Evolutionary conservation across 1,140 invertebrate species (phyloP).

Genomic region (Stegodyphus mimosarum): DNA sequence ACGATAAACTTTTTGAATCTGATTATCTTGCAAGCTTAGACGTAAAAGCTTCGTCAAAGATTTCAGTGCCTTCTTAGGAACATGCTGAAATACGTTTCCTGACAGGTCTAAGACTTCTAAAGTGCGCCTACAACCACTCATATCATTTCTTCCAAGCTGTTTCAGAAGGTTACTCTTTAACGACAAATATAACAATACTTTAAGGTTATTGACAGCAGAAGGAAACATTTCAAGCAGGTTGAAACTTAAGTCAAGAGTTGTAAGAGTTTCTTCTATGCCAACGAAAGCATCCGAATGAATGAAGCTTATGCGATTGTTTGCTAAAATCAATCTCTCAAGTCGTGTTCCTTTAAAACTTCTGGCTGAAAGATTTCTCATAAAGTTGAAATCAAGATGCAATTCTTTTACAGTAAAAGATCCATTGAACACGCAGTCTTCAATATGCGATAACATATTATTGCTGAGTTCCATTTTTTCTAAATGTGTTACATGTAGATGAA

Average conservation of each 20-base stretch:
- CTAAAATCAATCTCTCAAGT: slow-evolving; percentile 80
- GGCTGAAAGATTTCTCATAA: slow-evolving; percentile 75
- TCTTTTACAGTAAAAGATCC: slow-evolving; percentile 80
- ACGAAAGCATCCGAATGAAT: slow-evolving; percentile 79
- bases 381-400: slow-evolving; percentile 83
- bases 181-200: slow-evolving; percentile 81
- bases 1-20: slow-evolving; percentile 79
- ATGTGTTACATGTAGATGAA: slow-evolving; percentile 64
- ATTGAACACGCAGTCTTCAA: slow-evolving; percentile 75
- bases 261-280: slow-evolving; percentile 67
- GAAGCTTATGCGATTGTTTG: slow-evolving; percentile 78
- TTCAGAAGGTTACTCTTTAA: slow-evolving; percentile 83
- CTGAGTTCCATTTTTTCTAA: slow-evolving; percentile 86
- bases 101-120: slow-evolving; percentile 82
- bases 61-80: slow-evolving; percentile 77
- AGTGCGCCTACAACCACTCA: slow-evolving; percentile 79
- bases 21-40: slow-evolving; percentile 88
- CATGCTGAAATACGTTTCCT: slow-evolving; percentile 79
- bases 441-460: slow-evolving; percentile 78
- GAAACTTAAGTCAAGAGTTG: slow-evolving; percentile 64
- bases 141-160: slow-evolving; percentile 80
- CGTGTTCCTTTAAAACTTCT: slow-evolving; percentile 77
- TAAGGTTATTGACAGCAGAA: slow-evolving; percentile 70
- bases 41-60: slow-evolving; percentile 79
- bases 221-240: slow-evolving; percentile 69